Evolutionary conservation across 2,888 invertebrate species (phyloP), one percentile per base, ranked within the genome.

Genomic region (Auanema freiburgensis): DNA sequence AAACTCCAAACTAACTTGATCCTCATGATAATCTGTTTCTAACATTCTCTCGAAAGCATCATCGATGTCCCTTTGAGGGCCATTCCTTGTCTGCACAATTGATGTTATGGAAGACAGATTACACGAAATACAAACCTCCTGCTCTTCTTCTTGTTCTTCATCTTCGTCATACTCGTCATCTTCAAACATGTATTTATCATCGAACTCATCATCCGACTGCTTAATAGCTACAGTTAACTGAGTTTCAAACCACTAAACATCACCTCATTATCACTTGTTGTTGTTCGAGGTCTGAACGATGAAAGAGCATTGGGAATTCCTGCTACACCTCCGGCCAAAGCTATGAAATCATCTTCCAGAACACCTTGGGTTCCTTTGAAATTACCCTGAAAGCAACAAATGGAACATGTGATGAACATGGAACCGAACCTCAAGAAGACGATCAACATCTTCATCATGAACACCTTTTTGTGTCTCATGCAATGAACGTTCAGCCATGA

Each of bases 271-370:
- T n/a, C n/a, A n/a, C n/a, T n/a, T n/a, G n/a, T n/a, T n/a, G n/a
- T n/a, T n/a, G n/a, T n/a, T n/a, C n/a, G n/a, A n/a, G n/a, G n/a
- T n/a, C n/a, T n/a, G n/a, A n/a, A n/a, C n/a, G n/a, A n/a, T n/a
- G 10, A 62, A 50, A 40, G 44, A 25, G 49, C n/a, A n/a, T n/a
- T n/a, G n/a, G n/a, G n/a, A n/a, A n/a, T n/a, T n/a, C n/a, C 21
- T 3, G 44, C 63, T 14, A 66, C 55, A 46, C 76, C 78, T 87
- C 91, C 90, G 0, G 94, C 95, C 64, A 91, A 84, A 77, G 89
- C 87, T 53, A 96, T 89, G 84, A 97, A 96, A 86, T 97, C 91
- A 84, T 97, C 96, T 74, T 95, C 95, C 3, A 97, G 85, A 71
- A 89, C 85, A 85, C 93, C 92, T 0, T 91, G 89, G 0, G 91